Conservation (phyloP, 92 coral and sea anemone species). For the Epizoanthus stellaris region DNA sequence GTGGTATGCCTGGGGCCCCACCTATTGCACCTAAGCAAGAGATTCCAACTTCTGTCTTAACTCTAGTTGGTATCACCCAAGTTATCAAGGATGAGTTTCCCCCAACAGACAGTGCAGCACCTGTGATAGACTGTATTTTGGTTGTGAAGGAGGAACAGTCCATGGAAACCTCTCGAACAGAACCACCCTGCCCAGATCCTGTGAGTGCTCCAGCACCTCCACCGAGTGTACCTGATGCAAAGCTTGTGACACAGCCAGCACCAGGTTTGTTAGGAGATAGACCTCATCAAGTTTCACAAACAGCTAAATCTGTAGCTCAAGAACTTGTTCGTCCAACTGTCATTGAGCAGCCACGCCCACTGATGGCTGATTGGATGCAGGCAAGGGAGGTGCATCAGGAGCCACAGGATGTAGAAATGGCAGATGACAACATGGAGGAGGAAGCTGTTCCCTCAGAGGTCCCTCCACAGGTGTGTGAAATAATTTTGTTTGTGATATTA, state of each 20-base stretch:
- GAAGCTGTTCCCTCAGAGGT: background rate
- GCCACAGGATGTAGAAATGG: slow-evolving; percentile 12
- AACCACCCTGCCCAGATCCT: background rate
- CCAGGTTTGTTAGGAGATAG: background rate
- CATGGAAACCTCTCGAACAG: background rate
- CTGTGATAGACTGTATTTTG: background rate
- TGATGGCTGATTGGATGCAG: background rate
- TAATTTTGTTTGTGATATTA: too few relatives aligned
- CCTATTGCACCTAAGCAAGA: background rate
- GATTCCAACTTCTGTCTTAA: background rate
- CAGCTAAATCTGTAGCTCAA: background rate
- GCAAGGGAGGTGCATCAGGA: background rate
- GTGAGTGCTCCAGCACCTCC: background rate
- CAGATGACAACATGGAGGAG: background rate
- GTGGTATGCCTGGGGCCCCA: background rate
- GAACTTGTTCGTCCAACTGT: background rate
- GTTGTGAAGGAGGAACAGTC: background rate
- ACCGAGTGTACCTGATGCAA: too few relatives aligned
- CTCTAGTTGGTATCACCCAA: background rate
- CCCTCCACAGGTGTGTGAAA: background rate
- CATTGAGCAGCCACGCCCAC: background rate
- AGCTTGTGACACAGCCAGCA: background rate
- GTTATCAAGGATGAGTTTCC: background rate
- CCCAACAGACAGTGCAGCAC: background rate
- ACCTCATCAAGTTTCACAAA: background rate